Percentiles rank a stretch among this genome's conserved stretches.
Evolutionary conservation across 2,113 vertebrate species (phyloP).

Genomic region (Colius striatus): DNA sequence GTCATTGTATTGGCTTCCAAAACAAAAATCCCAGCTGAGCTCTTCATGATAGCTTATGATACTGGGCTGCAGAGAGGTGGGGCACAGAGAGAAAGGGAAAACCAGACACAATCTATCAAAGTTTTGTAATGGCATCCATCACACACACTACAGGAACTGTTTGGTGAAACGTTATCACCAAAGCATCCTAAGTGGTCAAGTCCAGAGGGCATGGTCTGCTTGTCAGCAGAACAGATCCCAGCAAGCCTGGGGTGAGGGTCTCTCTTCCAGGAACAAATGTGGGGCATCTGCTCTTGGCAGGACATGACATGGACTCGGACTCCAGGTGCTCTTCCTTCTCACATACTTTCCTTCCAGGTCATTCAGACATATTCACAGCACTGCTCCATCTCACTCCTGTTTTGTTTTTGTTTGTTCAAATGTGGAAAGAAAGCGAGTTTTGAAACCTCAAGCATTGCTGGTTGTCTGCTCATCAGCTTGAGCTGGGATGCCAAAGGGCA

Average conservation of each 20-base stretch:
- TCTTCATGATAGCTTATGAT: neutral
- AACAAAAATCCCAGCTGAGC: neutral
- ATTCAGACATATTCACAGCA: neutral
- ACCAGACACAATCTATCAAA: neutral
- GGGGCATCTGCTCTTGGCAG: neutral
- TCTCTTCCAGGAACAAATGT: neutral
- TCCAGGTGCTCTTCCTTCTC: neutral
- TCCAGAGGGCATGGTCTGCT: neutral
- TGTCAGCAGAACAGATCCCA: neutral
- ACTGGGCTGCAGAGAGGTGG: neutral
- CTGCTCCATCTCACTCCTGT: neutral
- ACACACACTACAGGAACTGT: neutral
- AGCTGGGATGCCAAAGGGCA: neutral
- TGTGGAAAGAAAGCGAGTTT: conserved; percentile 10
- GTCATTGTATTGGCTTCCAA: neutral
- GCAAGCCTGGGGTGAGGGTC: too few relatives aligned
- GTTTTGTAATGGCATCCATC: neutral
- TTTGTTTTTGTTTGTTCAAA: neutral
- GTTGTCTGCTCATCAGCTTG: neutral
- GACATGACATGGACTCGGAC: neutral
- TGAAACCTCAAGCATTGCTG: neutral
- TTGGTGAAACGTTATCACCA: neutral
- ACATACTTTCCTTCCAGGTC: neutral
- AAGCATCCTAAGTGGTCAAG: neutral
- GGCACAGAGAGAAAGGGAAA: neutral